These are phyloP conservation scores for Rhodeus uyekii DNA, from an alignment of 2,797 vertebrate species.

Conservation along the genomic window DNA sequence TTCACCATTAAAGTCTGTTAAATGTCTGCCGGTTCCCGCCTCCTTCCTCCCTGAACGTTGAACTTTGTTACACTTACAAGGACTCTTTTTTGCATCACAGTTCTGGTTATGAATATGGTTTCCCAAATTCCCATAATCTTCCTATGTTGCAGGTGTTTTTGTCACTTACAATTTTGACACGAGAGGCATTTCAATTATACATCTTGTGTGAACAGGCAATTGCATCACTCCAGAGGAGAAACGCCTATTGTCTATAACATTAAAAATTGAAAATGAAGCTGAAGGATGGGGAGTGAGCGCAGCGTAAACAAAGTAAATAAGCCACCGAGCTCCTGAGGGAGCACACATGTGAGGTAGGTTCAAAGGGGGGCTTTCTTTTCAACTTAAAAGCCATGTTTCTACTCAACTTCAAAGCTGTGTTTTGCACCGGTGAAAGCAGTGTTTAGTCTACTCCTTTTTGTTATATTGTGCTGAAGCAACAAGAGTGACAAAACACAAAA, in stretches of 20 bases:
- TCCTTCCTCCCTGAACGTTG: no score
- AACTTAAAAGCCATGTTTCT: slow-evolving; percentile 29
- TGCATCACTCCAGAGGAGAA: slow-evolving; percentile 35
- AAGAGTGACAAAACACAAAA: slow-evolving; percentile 32
- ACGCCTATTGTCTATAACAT: slow-evolving; percentile 35
- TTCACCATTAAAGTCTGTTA: no score
- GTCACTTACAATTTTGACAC: slow-evolving; percentile 24
- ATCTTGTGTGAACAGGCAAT: slow-evolving; percentile 21
- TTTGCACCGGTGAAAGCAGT: background rate
- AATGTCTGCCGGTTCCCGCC: no score
- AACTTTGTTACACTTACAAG: no score
- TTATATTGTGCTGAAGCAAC: slow-evolving; percentile 33
- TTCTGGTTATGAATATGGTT: background rate
- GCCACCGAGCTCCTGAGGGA: slow-evolving; percentile 22
- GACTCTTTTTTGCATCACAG: background rate
- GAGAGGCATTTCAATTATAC: slow-evolving; percentile 7
- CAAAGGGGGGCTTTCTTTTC: slow-evolving; percentile 37
- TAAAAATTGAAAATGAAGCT: slow-evolving; percentile 37
- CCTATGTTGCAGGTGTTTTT: background rate
- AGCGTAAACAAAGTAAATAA: slow-evolving; percentile 32
- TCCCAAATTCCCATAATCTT: background rate
- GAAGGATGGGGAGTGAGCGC: background rate
- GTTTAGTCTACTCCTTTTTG: slow-evolving; percentile 18
- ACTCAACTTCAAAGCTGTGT: slow-evolving; percentile 30
- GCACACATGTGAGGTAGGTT: slow-evolving; percentile 25